Evolutionary conservation across 2,888 invertebrate genomes (phyloP).

Genomic region (Allacma fusca): DNA sequence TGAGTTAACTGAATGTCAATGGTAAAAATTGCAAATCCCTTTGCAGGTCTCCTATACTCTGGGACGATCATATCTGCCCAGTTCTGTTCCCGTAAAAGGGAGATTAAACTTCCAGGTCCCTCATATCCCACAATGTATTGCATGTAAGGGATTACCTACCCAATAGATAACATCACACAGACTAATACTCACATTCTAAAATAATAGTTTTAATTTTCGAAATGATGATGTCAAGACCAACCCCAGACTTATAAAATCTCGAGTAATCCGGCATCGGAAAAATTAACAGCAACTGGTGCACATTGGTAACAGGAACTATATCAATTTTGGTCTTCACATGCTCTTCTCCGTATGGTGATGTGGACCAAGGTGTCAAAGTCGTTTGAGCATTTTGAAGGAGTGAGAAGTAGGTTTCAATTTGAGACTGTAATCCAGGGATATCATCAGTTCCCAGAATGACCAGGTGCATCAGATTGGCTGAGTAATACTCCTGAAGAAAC

Average conservation of each 20-base stretch:
- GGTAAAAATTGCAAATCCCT: constrained; percentile 91
- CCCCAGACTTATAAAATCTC: constrained; percentile 81
- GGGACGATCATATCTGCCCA: constrained; percentile 91
- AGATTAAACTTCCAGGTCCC: constrained; percentile 89
- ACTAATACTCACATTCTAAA: too few relatives aligned
- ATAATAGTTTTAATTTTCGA: neutral
- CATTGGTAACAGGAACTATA: constrained; percentile 76
- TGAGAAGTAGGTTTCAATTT: constrained; percentile 80
- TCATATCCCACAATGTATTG: constrained; percentile 94
- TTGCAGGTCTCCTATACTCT: constrained; percentile 78
- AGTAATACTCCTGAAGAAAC: constrained; percentile 92
- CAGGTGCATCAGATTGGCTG: constrained; percentile 91
- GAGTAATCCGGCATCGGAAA: constrained; percentile 87
- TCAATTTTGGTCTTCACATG: constrained; percentile 76
- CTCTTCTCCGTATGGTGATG: constrained; percentile 81
- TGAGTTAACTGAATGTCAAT: constrained; percentile 86
- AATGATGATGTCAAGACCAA: too few relatives aligned
- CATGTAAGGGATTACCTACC: constrained; percentile 94
- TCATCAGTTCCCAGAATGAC: constrained; percentile 87
- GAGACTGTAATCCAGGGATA: constrained; percentile 82
- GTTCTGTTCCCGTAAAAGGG: constrained; percentile 82
- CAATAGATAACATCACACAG: constrained; percentile 64
- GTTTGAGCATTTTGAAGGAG: constrained; percentile 79
- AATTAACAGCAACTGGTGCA: constrained; percentile 21
- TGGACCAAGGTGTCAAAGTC: constrained; percentile 76